Conservation (phyloP, 35 echinoderm and acorn worm species). For the Strongylocentrotus purpuratus region DNA sequence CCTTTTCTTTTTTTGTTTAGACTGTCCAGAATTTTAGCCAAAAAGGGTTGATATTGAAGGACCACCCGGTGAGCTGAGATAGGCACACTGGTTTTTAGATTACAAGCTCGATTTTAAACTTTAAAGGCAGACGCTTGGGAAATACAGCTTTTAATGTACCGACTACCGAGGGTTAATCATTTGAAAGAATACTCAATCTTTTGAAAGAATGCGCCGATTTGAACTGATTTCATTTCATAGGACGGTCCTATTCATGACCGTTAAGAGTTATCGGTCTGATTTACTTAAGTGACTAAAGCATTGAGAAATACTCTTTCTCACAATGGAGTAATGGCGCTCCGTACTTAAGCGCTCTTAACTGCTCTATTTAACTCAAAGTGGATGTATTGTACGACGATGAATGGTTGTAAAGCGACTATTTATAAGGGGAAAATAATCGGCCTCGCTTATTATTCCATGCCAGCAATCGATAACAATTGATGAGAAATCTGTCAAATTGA, state of each 20-base stretch:
- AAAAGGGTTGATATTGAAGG: neutral
- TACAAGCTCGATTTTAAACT: neutral
- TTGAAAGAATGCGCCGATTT: neutral
- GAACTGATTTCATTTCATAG: neutral
- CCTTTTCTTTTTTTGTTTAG: neutral
- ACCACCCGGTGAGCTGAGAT: neutral
- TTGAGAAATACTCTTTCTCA: neutral
- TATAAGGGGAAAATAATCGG: neutral
- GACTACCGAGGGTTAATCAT: neutral
- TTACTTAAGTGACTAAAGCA: neutral
- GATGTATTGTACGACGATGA: neutral
- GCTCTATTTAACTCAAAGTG: slow-evolving; percentile 3
- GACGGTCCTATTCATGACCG: neutral
- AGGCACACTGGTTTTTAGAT: neutral
- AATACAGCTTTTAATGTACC: neutral
- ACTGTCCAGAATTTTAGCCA: too few relatives aligned
- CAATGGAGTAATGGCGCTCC: neutral
- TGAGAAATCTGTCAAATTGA: slow-evolving; percentile 12
- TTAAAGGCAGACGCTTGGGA: neutral
- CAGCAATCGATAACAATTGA: slow-evolving; percentile 5
- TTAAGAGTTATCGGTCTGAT: neutral
- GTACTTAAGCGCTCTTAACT: neutral
- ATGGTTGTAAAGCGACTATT: neutral
- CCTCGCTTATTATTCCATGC: neutral
- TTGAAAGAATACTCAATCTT: neutral